phyloP scores from a whole-genome alignment of 2,888 invertebrate genomes.

The Mallateleia sp. region DNA sequence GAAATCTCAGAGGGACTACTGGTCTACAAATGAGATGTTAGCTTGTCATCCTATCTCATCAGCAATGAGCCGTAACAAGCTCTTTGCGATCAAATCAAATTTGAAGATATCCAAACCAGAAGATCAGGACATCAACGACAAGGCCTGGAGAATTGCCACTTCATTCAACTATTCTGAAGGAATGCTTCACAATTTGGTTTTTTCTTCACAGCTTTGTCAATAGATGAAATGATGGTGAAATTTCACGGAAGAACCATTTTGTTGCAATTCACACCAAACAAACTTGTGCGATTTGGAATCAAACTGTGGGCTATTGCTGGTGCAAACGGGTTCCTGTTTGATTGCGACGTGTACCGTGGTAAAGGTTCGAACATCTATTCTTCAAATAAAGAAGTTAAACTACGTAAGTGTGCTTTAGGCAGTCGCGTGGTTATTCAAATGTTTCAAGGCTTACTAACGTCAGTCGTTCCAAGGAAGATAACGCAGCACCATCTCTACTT shows the following conservation, averaged over 20 bases:
- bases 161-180: conserved; percentile 32
- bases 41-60: conserved; percentile 31
- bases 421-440: conserved; percentile 67
- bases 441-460: conserved; percentile 60
- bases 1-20: conserved; percentile 57
- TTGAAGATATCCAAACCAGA: conserved; percentile 10
- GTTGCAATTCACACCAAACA: conserved; percentile 60
- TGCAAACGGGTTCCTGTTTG: conserved; percentile 61
- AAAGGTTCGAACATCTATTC: conserved; percentile 66
- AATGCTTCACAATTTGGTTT: conserved; percentile 64
- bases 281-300: conserved; percentile 66
- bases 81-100: conserved; percentile 27
- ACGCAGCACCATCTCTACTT: conserved; percentile 68
- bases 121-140: conserved; percentile 9
- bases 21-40: conserved; percentile 42
- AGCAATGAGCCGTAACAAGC: conserved; percentile 46
- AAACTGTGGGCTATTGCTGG: conserved; percentile 67
- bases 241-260: conserved; percentile 57
- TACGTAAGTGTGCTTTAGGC: conserved; percentile 63
- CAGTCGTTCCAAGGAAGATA: conserved; percentile 59
- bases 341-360: conserved; percentile 63
- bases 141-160: conserved; percentile 7
- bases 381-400: conserved; percentile 37
- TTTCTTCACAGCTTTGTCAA: conserved; percentile 61
- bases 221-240: conserved; percentile 72